A percentile compares a stretch with the other conserved stretches of the same genome.
These are phyloP conservation scores for Trichonephila inaurata DNA, from an alignment of 1,140 invertebrate species.

Conservation along the genomic window DNA sequence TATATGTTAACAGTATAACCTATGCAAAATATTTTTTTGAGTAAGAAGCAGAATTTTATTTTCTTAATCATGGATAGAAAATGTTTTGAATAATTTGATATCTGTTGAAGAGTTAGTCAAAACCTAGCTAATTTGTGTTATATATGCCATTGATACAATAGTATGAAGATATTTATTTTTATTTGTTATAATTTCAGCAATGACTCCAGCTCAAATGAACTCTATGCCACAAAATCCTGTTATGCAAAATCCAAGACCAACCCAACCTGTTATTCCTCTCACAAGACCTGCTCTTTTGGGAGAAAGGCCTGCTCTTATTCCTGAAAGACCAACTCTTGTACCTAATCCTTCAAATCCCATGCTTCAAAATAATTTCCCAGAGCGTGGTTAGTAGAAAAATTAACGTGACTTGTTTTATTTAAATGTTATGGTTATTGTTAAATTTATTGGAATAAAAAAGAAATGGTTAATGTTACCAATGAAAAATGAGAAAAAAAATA, in stretches of 20 bases:
- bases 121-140: too few relatives aligned
- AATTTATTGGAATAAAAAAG: too few relatives aligned
- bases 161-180: too few relatives aligned
- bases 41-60: too few relatives aligned
- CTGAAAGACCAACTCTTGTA: not conserved
- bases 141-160: too few relatives aligned
- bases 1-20: too few relatives aligned
- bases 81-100: too few relatives aligned
- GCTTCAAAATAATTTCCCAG: conserved; percentile 42
- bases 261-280: not conserved
- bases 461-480: too few relatives aligned
- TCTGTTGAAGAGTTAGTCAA: too few relatives aligned
- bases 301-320: conserved; percentile 54
- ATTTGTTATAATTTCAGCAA: not conserved
- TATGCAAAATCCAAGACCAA: not conserved
- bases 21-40: too few relatives aligned
- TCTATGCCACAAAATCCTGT: conserved; percentile 6
- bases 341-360: conserved; percentile 19
- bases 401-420: not conserved
- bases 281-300: conserved; percentile 55
- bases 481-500: too few relatives aligned
- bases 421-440: not conserved
- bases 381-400: not conserved
- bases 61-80: too few relatives aligned
- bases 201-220: not conserved